Base-by-base conservation (phyloP, 2,888 invertebrate genomes). In the Liposcelis brunnea region DNA sequence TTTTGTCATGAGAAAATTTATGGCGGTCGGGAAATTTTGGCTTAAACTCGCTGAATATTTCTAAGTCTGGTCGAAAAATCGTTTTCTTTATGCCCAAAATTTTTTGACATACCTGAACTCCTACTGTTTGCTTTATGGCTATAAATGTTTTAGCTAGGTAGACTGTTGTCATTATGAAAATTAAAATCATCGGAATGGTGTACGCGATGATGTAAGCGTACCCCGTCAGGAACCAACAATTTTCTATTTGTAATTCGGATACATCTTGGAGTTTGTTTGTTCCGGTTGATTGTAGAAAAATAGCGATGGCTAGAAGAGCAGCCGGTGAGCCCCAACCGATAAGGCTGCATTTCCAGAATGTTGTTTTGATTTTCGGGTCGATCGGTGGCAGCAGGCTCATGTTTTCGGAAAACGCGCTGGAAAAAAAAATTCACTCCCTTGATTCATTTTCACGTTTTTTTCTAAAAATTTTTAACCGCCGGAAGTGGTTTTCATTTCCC, bases 261-360 rank as follows among this genome's bases (percentile, higher is more conserved):
- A 66, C 62, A 52, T 68, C 64, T 54, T 69, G 62, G 21, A 69
- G 59, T 50, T 64, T 63, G 26, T 62, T 61, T 14, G 61, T 63
- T 53, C 72, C 70, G 45, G 61, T 63, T 45, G 65, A 65, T 53
- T 72, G 72, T n/a, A 73, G 56, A 34, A 66, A 55, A 32, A 66
- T 61, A 45, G 73, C 70, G 11, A 64, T 62, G 1, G 62, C 65
- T 11, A 74, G 63, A 44, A 73, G 67, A 44, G 72, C 49, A 4
- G 69, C 63, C 1, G 78, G 78, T 12, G 70, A 56, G 31, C 77
- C 77, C 77, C 77, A 78, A 12, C 74, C 75, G 53, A 77, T 71
- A 26, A 75, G 52, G 34, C 74, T 73, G 59, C 71, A 72, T 55
- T 69, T 70, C 54, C 60, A 61, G 59, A 61, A 66, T 26, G 61